phyloP scores from a whole-genome alignment of 2,797 vertebrate species.

The Channallabes apus region DNA sequence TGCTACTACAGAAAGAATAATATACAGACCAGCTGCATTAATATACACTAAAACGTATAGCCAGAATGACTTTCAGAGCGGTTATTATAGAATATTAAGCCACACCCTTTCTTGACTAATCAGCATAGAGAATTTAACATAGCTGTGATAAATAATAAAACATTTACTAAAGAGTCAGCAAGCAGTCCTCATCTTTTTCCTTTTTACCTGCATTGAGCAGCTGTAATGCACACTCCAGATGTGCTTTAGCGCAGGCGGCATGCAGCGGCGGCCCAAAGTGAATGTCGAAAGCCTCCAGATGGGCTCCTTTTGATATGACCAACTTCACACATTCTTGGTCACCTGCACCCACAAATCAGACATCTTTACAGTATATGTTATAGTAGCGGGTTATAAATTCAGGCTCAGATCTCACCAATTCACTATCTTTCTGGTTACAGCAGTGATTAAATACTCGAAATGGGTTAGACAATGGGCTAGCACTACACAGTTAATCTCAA shows the following conservation, averaged over 20 bases:
- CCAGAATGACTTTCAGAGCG: neutral
- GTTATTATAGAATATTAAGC: neutral
- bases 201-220: constrained; percentile 83
- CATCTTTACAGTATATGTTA: neutral
- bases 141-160: neutral
- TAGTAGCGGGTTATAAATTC: neutral
- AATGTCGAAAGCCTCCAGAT: constrained; percentile 86
- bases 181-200: neutral
- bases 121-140: neutral
- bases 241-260: constrained; percentile 83
- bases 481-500: neutral
- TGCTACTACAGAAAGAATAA: neutral
- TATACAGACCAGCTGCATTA: neutral
- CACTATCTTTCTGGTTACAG: neutral
- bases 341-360: constrained; percentile 69
- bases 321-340: constrained; percentile 80
- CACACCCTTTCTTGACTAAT: too few species aligned
- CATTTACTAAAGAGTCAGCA: neutral
- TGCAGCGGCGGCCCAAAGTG: constrained; percentile 90
- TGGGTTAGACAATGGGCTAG: neutral
- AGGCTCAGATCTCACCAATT: neutral
- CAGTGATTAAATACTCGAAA: neutral
- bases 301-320: constrained; percentile 81
- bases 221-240: constrained; percentile 79
- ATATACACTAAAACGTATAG: neutral